phyloP scores from a whole-genome alignment of 2,113 vertebrate species.

The Sapajus apella region DNA sequence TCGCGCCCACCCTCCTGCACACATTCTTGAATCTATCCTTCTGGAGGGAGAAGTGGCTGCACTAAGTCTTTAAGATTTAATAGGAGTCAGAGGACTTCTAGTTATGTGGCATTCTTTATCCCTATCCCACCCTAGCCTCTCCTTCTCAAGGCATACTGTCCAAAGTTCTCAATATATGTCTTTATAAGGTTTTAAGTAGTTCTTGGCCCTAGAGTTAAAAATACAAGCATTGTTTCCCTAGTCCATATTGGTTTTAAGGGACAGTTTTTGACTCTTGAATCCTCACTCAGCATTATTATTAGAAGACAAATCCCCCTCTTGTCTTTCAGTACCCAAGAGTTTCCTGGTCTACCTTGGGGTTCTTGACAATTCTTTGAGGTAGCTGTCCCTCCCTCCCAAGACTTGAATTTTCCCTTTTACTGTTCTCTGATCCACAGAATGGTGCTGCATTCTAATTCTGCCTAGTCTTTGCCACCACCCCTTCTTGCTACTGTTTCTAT shows the following conservation, averaged over 20 bases:
- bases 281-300: background rate
- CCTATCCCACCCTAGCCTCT: background rate
- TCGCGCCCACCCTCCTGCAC: background rate
- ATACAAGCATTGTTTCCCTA: background rate
- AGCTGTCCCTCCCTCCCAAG: background rate
- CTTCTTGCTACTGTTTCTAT: background rate
- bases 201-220: background rate
- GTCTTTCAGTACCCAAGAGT: background rate
- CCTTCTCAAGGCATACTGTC: background rate
- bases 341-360: background rate
- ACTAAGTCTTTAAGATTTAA: background rate
- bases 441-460: background rate
- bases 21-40: background rate
- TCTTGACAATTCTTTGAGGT: background rate
- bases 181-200: background rate
- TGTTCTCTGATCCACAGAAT: background rate
- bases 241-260: background rate
- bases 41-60: background rate
- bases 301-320: background rate
- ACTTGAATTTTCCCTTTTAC: background rate
- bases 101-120: background rate
- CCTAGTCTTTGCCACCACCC: background rate
- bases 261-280: background rate
- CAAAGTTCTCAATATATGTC: background rate
- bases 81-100: background rate